Conservation (phyloP, 2,113 vertebrate genomes). For the Lutjanus erythropterus region DNA sequence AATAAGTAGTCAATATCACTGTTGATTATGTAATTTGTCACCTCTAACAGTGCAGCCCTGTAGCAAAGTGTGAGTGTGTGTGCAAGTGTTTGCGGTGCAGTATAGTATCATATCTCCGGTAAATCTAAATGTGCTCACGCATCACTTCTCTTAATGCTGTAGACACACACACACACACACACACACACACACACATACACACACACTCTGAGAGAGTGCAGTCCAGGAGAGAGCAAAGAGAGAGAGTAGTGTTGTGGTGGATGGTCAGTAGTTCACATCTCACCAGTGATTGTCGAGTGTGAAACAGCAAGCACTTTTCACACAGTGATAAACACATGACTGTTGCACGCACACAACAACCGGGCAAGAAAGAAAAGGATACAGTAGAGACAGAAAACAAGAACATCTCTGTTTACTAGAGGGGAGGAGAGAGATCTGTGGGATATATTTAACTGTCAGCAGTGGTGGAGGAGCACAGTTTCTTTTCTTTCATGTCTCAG, state of each 20-base stretch:
- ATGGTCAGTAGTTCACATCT: slow-evolving; percentile 33
- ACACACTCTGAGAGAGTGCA: background rate
- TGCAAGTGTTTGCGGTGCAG: background rate
- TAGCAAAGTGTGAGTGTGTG: slow-evolving; percentile 13
- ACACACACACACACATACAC: background rate
- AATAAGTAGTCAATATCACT: slow-evolving; percentile 40
- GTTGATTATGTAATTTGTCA: slow-evolving; percentile 48
- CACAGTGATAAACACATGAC: slow-evolving; percentile 56
- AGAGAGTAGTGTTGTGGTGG: background rate
- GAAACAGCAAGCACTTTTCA: slow-evolving; percentile 53
- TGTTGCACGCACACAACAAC: slow-evolving; percentile 5
- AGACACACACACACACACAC: background rate
- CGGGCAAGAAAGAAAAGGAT: slow-evolving; percentile 19
- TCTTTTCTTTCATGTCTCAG: slow-evolving; percentile 25
- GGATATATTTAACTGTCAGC: slow-evolving; percentile 48
- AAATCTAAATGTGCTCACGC: background rate
- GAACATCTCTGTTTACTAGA: slow-evolving; percentile 61
- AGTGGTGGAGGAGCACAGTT: slow-evolving; percentile 5
- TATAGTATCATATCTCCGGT: background rate
- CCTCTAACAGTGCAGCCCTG: slow-evolving; percentile 13
- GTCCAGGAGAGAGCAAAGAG: slow-evolving; percentile 13
- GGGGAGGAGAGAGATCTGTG: slow-evolving; percentile 55
- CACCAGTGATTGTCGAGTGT: slow-evolving; percentile 13
- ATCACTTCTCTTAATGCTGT: background rate
- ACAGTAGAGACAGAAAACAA: slow-evolving; percentile 55